phyloP scores from a whole-genome alignment of 2,888 invertebrate genomes.

The Lottia gigantea region DNA sequence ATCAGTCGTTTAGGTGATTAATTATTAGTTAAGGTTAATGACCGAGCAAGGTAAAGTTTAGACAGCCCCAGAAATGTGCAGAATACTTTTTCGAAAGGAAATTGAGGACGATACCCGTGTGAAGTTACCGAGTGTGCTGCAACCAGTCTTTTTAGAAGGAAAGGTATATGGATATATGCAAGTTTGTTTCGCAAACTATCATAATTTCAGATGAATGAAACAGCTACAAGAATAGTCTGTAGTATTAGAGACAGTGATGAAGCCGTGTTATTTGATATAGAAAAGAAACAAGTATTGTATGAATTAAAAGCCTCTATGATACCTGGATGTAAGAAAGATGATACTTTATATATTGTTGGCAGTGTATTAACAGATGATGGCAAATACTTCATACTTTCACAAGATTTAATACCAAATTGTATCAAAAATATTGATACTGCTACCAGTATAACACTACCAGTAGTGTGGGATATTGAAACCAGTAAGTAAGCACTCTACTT shows the following conservation, averaged over 20 bases:
- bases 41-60: too few relatives aligned
- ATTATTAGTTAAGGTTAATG: too few relatives aligned
- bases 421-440: neutral
- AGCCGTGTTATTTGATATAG: neutral
- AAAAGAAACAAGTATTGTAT: neutral
- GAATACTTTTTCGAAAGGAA: too few relatives aligned
- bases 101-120: too few relatives aligned
- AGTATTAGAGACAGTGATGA: neutral
- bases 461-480: neutral
- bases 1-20: too few relatives aligned
- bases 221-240: neutral
- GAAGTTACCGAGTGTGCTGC: too few relatives aligned
- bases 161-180: too few relatives aligned
- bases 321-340: neutral
- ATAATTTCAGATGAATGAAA: neutral
- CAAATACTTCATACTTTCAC: neutral
- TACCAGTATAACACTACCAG: neutral
- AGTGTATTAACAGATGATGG: neutral
- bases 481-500: too few relatives aligned
- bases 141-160: too few relatives aligned
- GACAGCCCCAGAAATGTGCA: too few relatives aligned
- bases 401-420: neutral
- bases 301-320: neutral
- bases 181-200: too few relatives aligned
- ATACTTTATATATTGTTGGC: neutral